A percentile compares a stretch with the other conserved stretches of the same genome.
Conservation (phyloP, 2,888 invertebrate genomes). For the Craniophora ligustri region DNA sequence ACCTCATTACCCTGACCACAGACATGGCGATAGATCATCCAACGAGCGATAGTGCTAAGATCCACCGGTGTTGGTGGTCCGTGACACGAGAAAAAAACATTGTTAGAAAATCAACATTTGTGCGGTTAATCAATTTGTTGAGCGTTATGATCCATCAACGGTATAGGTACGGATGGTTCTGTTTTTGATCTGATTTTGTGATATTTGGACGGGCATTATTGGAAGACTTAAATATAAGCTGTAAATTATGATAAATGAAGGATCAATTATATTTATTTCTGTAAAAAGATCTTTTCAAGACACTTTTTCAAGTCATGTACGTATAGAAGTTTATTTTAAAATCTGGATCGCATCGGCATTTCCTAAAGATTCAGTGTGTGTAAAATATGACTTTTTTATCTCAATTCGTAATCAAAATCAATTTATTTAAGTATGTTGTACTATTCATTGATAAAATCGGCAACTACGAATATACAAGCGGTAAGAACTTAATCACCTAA, state of each 20-base stretch:
- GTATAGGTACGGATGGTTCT: constrained; percentile 26
- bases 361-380: too few relatives aligned
- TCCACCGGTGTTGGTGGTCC: constrained; percentile 80
- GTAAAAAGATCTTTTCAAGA: too few relatives aligned
- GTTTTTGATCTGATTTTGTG: constrained; percentile 21
- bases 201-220: constrained; percentile 10
- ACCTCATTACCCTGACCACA: constrained; percentile 65
- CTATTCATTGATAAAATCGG: constrained; percentile 24
- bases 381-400: too few relatives aligned
- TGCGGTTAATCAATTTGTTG: constrained; percentile 70
- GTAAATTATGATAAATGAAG: too few relatives aligned
- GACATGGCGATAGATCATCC: constrained; percentile 81
- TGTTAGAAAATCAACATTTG: constrained; percentile 74
- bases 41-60: constrained; percentile 82
- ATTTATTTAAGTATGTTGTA: too few relatives aligned
- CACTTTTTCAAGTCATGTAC: too few relatives aligned
- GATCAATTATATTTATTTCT: too few relatives aligned
- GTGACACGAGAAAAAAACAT: constrained; percentile 59
- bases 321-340: too few relatives aligned
- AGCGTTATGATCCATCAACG: constrained; percentile 49
- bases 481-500: constrained; percentile 53
- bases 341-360: too few relatives aligned
- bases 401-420: not conserved
- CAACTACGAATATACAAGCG: constrained; percentile 24
- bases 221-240: not conserved